Conservation (phyloP, 2,888 invertebrate genomes). For the Ophion obscuratus region DNA sequence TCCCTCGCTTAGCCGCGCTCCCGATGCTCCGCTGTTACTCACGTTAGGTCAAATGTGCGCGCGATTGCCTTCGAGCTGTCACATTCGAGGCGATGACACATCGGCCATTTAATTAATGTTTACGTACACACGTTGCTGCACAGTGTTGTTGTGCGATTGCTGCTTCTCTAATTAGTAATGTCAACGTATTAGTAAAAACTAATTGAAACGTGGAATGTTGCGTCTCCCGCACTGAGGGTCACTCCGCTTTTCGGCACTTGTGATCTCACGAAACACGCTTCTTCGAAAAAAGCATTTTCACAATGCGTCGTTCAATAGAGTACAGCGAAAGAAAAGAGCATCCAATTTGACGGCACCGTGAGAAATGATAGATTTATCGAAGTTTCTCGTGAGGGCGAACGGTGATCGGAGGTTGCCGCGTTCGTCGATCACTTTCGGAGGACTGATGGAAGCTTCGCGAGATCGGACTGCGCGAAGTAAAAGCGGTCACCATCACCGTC, state of each 20-base stretch:
- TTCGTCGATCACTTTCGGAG: background rate
- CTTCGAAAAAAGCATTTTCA: background rate
- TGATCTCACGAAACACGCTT: background rate
- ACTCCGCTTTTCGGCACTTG: background rate
- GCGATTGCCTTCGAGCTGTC: conserved; percentile 27
- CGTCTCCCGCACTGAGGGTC: background rate
- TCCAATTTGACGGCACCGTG: background rate
- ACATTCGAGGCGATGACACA: conserved; percentile 48
- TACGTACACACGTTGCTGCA: conserved; percentile 1
- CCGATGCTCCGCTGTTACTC: conserved; percentile 19
- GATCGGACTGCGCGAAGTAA: background rate
- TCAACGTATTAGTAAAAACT: background rate
- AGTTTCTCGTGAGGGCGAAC: background rate
- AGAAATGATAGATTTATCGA: background rate
- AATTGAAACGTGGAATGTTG: background rate
- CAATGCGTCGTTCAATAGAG: background rate
- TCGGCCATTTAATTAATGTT: background rate
- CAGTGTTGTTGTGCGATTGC: background rate
- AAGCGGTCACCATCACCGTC: background rate
- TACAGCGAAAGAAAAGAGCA: background rate
- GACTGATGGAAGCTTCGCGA: background rate
- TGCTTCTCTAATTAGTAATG: background rate
- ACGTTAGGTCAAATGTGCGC: conserved; percentile 5
- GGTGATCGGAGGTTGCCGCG: background rate
- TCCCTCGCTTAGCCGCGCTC: background rate